Evolutionary conservation across 92 coral and sea anemone species (phyloP).

Genomic region (Heliopora coerulea): DNA sequence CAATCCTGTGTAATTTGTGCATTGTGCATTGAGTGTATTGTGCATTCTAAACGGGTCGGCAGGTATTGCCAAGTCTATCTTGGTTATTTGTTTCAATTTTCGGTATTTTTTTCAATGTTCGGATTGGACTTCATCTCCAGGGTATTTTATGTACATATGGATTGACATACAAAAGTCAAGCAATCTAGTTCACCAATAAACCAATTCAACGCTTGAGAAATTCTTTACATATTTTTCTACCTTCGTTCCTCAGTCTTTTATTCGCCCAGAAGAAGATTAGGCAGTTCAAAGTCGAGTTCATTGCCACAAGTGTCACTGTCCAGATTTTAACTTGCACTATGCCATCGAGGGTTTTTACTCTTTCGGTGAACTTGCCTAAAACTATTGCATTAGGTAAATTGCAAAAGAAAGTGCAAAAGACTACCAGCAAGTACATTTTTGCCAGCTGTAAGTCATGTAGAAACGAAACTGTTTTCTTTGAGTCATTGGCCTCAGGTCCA

Average conservation of each 20-base stretch:
- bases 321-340: conserved; percentile 24
- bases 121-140: no score
- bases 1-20: no score
- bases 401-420: conserved; percentile 1
- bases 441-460: conserved; percentile 31
- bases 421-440: conserved; percentile 28
- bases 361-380: background rate
- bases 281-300: conserved; percentile 30
- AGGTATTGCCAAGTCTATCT: no score
- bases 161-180: no score
- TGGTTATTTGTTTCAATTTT: no score
- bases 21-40: no score
- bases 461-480: conserved; percentile 25
- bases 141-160: no score
- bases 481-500: background rate
- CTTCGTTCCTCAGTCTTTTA: conserved; percentile 16
- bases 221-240: conserved; percentile 13
- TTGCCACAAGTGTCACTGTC: conserved; percentile 29
- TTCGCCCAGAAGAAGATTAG: conserved; percentile 39
- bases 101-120: no score
- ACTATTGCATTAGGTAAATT: conserved; percentile 29
- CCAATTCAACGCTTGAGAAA: no score
- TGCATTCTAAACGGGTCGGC: no score
- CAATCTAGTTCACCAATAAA: no score
- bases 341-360: background rate